Percentiles rank a stretch among this genome's conserved stretches.
Evolutionary conservation across 2,888 invertebrate genomes (phyloP).

Genomic region (Heliconius charithonia): DNA sequence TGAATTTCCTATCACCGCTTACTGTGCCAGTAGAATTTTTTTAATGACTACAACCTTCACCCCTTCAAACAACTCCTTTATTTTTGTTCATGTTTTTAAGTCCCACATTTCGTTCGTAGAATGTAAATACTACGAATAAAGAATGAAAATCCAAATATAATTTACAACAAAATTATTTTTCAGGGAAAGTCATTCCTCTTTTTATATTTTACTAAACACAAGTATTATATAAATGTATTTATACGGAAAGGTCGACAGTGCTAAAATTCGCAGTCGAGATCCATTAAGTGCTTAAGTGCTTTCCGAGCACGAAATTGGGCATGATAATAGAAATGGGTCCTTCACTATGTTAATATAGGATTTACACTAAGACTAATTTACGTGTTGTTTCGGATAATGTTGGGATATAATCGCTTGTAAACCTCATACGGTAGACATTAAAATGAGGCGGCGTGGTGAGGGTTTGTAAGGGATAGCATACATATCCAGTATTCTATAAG

Average conservation of each 20-base stretch:
- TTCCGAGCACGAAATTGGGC: conserved; percentile 81
- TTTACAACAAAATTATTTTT: neutral
- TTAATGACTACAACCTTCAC: no score
- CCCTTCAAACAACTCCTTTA: no score
- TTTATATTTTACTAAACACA: neutral
- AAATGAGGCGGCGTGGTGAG: conserved; percentile 3
- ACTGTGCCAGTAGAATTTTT: no score
- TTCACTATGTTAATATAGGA: conserved; percentile 76
- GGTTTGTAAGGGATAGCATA: neutral
- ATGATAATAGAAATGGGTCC: conserved; percentile 81
- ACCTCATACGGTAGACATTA: conserved; percentile 32
- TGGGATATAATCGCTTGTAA: conserved; percentile 40
- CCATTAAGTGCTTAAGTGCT: conserved; percentile 83
- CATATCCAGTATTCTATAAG: neutral
- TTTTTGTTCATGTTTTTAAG: no score
- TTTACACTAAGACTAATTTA: conserved; percentile 56
- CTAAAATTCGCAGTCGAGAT: conserved; percentile 74
- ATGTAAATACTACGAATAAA: no score
- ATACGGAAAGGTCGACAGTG: conserved; percentile 13
- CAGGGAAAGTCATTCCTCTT: neutral
- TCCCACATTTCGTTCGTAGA: no score
- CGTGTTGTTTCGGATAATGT: conserved; percentile 68
- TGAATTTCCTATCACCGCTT: no score
- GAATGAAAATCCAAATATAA: no score
- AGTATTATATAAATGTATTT: conserved; percentile 6